A percentile compares a stretch with the other conserved stretches of the same genome.
Conservation (phyloP, 2,113 vertebrate species). For the Dendrocopos noguchii region DNA sequence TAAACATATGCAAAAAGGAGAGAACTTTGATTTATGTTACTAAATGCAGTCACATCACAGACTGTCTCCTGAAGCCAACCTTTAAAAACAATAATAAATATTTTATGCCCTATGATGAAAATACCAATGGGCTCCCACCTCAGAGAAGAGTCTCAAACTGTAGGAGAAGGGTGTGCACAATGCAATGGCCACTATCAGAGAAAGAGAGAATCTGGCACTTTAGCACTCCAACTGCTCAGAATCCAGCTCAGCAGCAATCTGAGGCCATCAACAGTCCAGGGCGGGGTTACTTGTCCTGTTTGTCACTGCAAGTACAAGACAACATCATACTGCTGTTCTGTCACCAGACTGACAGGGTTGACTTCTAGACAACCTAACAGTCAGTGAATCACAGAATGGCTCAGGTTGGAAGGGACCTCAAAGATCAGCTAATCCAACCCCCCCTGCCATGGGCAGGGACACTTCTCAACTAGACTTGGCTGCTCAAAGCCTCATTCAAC, state of each 20-base stretch:
- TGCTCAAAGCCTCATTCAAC: too few relatives aligned
- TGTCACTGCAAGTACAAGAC: background rate
- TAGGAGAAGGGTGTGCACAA: background rate
- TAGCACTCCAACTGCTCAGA: background rate
- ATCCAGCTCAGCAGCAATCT: background rate
- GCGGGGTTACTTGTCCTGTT: background rate
- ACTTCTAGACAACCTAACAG: background rate
- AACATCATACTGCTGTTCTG: rapidly evolving
- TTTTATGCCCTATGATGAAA: constrained; percentile 30
- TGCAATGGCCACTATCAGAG: background rate
- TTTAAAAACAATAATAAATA: constrained; percentile 44
- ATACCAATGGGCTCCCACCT: background rate
- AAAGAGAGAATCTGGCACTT: background rate
- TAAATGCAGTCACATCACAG: constrained; percentile 21
- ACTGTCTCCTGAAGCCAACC: constrained; percentile 17
- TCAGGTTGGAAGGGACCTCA: too few relatives aligned
- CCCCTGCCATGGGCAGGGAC: too few relatives aligned
- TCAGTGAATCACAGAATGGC: background rate
- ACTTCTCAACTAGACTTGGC: too few relatives aligned
- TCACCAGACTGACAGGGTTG: background rate
- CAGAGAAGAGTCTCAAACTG: background rate
- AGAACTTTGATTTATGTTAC: constrained; percentile 1
- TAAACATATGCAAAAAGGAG: constrained; percentile 1
- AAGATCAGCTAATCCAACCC: too few relatives aligned
- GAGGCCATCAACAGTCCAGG: background rate